These are phyloP conservation scores for Trididemnum nubilum DNA, from an alignment of 23 tunicate species.

Conservation along the genomic window DNA sequence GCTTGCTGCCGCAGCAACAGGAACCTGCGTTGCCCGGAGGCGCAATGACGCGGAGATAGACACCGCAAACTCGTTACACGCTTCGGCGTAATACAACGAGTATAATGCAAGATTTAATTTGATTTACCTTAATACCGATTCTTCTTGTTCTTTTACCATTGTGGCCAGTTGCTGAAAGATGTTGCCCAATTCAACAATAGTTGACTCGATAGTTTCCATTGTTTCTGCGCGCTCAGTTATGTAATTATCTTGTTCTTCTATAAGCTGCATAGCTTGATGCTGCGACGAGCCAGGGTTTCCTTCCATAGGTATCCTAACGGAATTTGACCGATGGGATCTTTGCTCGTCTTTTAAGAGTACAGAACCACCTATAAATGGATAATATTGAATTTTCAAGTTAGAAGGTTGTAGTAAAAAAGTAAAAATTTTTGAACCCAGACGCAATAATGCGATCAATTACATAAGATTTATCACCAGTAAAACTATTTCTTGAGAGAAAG, in stretches of 20 bases:
- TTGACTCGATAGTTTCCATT: conserved; percentile 94
- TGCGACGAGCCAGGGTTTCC: conserved; percentile 22
- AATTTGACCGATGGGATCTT: conserved; percentile 28
- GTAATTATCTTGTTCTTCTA: conserved; percentile 85
- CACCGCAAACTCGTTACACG: not conserved
- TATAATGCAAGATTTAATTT: not conserved
- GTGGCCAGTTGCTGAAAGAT: conserved; percentile 90
- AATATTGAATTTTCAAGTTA: too few species aligned
- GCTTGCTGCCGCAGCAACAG: not conserved
- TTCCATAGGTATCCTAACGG: conserved; percentile 72
- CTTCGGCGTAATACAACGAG: not conserved
- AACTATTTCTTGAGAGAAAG: too few species aligned
- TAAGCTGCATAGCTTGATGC: conserved; percentile 65
- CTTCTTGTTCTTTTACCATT: conserved; percentile 97
- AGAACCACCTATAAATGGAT: conserved; percentile 65
- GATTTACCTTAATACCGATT: conserved; percentile 79
- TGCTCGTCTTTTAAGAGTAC: conserved; percentile 88
- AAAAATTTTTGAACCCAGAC: too few species aligned
- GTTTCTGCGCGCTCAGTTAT: conserved; percentile 90
- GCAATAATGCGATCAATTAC: too few species aligned
- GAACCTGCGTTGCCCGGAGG: not conserved
- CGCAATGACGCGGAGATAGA: not conserved
- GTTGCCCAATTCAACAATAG: conserved; percentile 90
- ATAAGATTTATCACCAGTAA: too few species aligned
- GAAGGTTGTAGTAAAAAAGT: too few species aligned